These are phyloP conservation scores for Thymelicus acteon DNA, from an alignment of 2,888 invertebrate genomes.

Conservation along the genomic window DNA sequence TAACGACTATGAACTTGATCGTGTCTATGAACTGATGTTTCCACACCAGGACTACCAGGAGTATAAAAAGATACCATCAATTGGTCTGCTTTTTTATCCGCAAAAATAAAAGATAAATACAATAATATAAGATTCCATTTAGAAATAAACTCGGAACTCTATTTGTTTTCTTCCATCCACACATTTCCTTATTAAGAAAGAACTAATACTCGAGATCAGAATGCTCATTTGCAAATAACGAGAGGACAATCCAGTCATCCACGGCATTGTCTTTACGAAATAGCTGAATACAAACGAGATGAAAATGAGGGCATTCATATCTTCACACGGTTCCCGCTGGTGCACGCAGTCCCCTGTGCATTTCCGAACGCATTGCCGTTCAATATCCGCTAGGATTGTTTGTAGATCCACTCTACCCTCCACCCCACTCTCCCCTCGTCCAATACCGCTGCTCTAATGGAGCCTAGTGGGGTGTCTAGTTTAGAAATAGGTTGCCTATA, in stretches of 20 bases:
- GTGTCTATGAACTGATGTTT: too few relatives aligned
- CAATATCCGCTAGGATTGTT: constrained; percentile 83
- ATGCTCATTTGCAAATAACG: constrained; percentile 31
- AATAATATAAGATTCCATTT: too few relatives aligned
- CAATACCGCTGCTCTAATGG: constrained; percentile 53
- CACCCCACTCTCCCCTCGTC: constrained; percentile 44
- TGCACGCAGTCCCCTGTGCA: constrained; percentile 70
- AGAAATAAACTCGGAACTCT: background rate
- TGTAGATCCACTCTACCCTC: constrained; percentile 63
- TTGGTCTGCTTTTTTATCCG: too few relatives aligned
- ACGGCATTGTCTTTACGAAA: constrained; percentile 41
- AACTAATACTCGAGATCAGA: constrained; percentile 1
- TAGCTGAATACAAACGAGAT: constrained; percentile 65
- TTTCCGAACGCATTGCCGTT: constrained; percentile 83
- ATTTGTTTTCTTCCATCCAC: constrained; percentile 5
- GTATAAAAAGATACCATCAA: too few relatives aligned
- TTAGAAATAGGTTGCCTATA: constrained; percentile 68
- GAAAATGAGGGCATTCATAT: constrained; percentile 64
- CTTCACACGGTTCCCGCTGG: constrained; percentile 68
- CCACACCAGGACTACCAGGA: too few relatives aligned
- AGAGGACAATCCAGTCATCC: constrained; percentile 26
- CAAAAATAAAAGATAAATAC: too few relatives aligned
- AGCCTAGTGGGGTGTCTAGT: constrained; percentile 55
- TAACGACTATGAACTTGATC: too few relatives aligned
- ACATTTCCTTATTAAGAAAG: background rate